These are phyloP conservation scores for Geotrypetes seraphini DNA, from an alignment of 2,797 vertebrate species.

Conservation along the genomic window DNA sequence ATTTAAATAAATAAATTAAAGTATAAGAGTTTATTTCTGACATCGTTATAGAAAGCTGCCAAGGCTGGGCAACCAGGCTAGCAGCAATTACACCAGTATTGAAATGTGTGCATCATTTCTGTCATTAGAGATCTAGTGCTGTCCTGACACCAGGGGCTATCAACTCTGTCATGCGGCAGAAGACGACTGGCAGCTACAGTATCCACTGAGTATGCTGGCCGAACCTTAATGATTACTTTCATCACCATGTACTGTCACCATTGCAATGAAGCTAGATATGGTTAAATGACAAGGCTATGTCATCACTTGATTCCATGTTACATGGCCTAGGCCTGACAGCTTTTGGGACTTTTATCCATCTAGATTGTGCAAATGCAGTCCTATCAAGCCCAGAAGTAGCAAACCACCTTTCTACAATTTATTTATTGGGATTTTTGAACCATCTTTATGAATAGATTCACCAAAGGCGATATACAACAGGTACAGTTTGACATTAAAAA, in stretches of 20 bases:
- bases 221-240: slow-evolving; percentile 18
- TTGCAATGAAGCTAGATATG: slow-evolving; percentile 23
- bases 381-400: slow-evolving; percentile 14
- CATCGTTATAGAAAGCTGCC: background rate
- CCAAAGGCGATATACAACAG: no score
- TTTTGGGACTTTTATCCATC: slow-evolving; percentile 17
- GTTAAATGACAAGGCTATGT: slow-evolving; percentile 29
- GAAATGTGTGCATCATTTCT: slow-evolving; percentile 5
- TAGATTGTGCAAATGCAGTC: background rate
- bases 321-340: slow-evolving; percentile 22
- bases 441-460: no score
- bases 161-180: background rate
- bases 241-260: slow-evolving; percentile 21
- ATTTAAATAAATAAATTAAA: no score
- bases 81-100: background rate
- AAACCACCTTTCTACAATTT: slow-evolving; percentile 3
- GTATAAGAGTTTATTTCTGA: no score
- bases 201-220: background rate
- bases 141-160: slow-evolving; percentile 13
- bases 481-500: no score
- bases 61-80: background rate
- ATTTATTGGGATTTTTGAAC: no score
- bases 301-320: slow-evolving; percentile 19
- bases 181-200: slow-evolving; percentile 6
- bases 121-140: slow-evolving; percentile 16